Percentiles rank a stretch among this genome's conserved stretches.
phyloP scores from a whole-genome alignment of 2,888 invertebrate genomes.

The Galerucella pusilla region DNA sequence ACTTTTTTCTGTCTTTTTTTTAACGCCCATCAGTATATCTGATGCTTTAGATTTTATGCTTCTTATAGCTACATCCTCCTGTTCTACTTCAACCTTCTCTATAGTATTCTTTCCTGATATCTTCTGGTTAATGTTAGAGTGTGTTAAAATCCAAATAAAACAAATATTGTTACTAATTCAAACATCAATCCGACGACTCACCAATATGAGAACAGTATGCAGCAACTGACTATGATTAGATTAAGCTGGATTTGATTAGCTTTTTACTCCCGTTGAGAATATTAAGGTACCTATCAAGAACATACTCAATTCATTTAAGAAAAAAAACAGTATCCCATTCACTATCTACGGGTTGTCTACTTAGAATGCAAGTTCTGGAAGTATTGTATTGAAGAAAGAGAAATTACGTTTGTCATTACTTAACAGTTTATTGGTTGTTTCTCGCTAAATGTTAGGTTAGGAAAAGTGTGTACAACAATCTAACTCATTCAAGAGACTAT shows the following conservation, averaged over 20 bases:
- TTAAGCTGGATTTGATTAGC: constrained; percentile 29
- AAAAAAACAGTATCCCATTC: background rate
- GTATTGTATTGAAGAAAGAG: no score
- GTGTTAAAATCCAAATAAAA: background rate
- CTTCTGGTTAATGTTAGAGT: no score
- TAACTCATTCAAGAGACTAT: background rate
- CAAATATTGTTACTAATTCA: background rate
- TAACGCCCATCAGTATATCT: no score
- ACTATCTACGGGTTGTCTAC: background rate
- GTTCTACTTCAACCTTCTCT: no score
- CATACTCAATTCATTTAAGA: constrained; percentile 18
- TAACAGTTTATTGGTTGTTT: no score
- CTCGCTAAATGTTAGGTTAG: no score
- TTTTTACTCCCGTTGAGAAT: constrained; percentile 42
- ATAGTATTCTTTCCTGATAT: no score
- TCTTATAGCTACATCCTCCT: no score
- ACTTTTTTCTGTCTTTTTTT: no score
- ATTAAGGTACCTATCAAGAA: constrained; percentile 43
- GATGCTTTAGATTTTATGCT: no score
- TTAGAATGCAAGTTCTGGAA: no score
- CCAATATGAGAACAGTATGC: constrained; percentile 29
- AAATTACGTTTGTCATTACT: no score
- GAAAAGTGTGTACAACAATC: background rate
- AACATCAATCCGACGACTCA: constrained; percentile 33
- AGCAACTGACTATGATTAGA: constrained; percentile 34